A percentile compares a stretch with the other conserved stretches of the same genome.
Evolutionary conservation across 2,797 vertebrate genomes (phyloP).

Genomic region (Chiloscyllium punctatum): DNA sequence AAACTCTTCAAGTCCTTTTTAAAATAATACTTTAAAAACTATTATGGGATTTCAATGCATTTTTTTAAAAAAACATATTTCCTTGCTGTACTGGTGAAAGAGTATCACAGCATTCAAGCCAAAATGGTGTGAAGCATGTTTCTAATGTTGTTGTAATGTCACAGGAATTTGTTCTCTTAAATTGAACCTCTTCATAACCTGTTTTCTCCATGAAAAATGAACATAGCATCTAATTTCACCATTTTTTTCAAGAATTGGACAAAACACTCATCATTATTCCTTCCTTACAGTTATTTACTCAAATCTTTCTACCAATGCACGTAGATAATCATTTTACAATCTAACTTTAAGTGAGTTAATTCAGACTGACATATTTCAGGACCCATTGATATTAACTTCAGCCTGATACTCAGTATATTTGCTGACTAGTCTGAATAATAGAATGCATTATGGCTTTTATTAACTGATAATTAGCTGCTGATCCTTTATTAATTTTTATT

Average conservation of each 20-base stretch:
- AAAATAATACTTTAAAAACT: not conserved
- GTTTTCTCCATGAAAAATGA: not conserved
- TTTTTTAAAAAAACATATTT: not conserved
- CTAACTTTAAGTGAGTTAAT: not conserved
- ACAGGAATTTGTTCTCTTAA: not conserved
- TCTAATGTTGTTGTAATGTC: not conserved
- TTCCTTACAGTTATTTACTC: too few relatives aligned
- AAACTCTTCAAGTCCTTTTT: not conserved
- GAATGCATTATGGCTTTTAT: not conserved
- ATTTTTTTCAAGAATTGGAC: not conserved
- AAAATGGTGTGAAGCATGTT: not conserved
- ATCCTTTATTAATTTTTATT: too few relatives aligned
- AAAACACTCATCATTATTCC: not conserved
- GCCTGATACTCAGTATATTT: not conserved
- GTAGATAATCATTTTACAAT: not conserved
- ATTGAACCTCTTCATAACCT: not conserved
- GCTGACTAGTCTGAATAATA: not conserved
- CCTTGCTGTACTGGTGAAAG: not conserved
- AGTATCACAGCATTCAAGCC: not conserved
- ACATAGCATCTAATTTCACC: not conserved
- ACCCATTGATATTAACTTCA: not conserved
- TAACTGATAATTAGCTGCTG: not conserved
- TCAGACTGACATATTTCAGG: not conserved
- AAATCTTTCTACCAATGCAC: not conserved
- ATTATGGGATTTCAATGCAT: not conserved